Percentiles rank a stretch among this genome's conserved stretches.
Evolutionary conservation across 2,888 invertebrate species (phyloP).

Genomic region (Oasisia sp.): DNA sequence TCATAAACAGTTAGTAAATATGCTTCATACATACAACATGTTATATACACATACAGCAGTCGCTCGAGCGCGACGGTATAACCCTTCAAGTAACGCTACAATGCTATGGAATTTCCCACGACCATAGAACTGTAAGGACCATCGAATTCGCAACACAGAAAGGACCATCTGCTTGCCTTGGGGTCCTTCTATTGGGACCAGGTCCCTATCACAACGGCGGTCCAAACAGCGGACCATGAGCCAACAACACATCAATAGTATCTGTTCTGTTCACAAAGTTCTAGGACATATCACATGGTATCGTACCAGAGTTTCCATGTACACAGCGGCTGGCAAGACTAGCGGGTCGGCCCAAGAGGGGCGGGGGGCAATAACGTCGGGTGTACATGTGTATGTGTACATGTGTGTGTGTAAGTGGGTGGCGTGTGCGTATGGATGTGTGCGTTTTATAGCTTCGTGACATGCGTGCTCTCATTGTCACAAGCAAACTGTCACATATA

Average conservation of each 20-base stretch:
- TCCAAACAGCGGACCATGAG: background rate
- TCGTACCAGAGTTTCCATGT: background rate
- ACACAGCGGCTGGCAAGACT: background rate
- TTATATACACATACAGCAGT: background rate
- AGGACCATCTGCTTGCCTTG: background rate
- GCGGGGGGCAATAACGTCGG: background rate
- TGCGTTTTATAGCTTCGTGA: background rate
- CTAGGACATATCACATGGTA: background rate
- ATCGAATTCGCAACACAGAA: background rate
- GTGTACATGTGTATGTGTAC: background rate
- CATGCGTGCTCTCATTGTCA: too few species aligned
- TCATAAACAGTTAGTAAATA: conserved; percentile 10
- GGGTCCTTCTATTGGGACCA: background rate
- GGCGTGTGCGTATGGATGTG: background rate
- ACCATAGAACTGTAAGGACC: conserved; percentile 1
- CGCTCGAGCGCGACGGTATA: background rate
- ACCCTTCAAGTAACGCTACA: background rate
- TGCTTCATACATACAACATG: background rate
- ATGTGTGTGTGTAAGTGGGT: background rate
- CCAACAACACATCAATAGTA: background rate
- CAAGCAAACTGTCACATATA: background rate
- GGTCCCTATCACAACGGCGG: background rate
- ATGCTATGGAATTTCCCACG: background rate
- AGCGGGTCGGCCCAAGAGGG: background rate
- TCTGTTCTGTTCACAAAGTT: background rate